phyloP scores from a whole-genome alignment of 2,888 invertebrate genomes.

The Caradrina kadenii region DNA sequence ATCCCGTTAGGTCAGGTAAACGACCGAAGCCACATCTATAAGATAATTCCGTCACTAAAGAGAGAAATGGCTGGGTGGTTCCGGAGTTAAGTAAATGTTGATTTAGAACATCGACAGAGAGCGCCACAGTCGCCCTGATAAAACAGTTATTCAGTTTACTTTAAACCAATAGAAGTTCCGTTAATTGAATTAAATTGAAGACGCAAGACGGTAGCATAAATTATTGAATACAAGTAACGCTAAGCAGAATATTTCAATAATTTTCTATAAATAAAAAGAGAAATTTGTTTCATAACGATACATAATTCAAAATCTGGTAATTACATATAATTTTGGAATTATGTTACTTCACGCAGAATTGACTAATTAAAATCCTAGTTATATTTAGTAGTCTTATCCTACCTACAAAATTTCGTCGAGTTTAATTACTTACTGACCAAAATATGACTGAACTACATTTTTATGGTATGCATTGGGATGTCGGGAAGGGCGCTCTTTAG shows the following conservation, averaged over 20 bases:
- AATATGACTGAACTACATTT: no score
- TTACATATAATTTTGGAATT: no score
- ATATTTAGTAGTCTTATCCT: no score
- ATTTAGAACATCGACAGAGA: slow-evolving; percentile 19
- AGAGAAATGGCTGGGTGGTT: neutral
- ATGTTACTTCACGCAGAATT: no score
- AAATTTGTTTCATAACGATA: no score
- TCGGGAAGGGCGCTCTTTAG: no score
- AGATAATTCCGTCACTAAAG: slow-evolving; percentile 5
- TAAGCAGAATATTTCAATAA: neutral
- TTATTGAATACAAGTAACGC: neutral
- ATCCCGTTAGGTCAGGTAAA: neutral
- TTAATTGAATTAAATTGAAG: slow-evolving; percentile 13
- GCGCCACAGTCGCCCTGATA: neutral
- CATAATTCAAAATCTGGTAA: no score
- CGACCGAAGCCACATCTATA: slow-evolving; percentile 10
- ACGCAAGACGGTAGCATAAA: slow-evolving; percentile 8
- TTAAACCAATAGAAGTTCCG: slow-evolving; percentile 1
- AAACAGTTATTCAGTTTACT: slow-evolving; percentile 8
- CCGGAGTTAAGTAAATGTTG: neutral
- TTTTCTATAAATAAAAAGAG: no score
- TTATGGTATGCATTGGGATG: no score
- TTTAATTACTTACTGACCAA: no score
- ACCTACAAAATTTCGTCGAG: no score
- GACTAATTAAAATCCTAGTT: no score